Percentiles rank a stretch among this genome's conserved stretches.
Conservation (phyloP, 1,140 invertebrate genomes). For the Anoplolepis gracilipes region DNA sequence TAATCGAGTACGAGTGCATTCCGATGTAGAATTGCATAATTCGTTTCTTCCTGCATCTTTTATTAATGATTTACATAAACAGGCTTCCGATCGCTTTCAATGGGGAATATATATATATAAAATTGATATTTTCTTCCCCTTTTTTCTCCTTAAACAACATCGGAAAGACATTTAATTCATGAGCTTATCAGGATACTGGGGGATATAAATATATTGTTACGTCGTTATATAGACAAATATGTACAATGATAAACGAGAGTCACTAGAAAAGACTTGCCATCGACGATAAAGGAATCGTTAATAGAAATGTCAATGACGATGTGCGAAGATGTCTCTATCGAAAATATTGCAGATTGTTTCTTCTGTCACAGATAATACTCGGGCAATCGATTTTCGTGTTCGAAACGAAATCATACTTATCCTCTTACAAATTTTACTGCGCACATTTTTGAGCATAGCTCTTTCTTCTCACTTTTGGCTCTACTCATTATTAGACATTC, state of each 20-base stretch:
- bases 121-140: neutral
- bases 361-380: neutral
- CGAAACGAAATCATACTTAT: no score
- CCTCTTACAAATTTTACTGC: no score
- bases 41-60: neutral
- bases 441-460: no score
- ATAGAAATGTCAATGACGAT: neutral
- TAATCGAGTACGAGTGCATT: constrained; percentile 19
- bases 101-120: no score
- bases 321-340: neutral
- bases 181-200: constrained; percentile 21
- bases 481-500: no score
- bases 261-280: neutral
- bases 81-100: constrained; percentile 12
- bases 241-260: neutral
- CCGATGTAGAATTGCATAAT: constrained; percentile 22
- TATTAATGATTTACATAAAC: constrained; percentile 28
- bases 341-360: neutral
- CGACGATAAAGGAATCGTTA: neutral
- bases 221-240: neutral
- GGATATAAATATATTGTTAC: no score
- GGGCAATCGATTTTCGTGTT: no score
- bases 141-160: constrained; percentile 21
- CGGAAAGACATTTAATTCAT: constrained; percentile 37
- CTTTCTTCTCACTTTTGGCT: no score